Evolutionary conservation across 2,888 invertebrate genomes (phyloP), one percentile per base, ranked within the genome.

Genomic region (Dasysyrphus albostriatus): DNA sequence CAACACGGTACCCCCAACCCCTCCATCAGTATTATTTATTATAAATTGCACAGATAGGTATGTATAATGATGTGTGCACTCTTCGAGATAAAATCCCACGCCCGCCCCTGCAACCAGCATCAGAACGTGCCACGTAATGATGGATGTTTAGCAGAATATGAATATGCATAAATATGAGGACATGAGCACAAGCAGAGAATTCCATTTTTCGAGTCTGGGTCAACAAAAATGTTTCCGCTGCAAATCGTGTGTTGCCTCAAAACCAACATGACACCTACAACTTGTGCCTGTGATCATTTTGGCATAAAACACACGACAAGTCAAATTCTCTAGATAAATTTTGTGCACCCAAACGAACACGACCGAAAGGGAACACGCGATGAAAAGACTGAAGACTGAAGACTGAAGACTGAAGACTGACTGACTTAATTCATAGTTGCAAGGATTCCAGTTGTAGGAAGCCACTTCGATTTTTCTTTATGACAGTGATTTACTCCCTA

Each of bases 401-500:
- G 9, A 74, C 12, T 29, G 44, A 19, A 3, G 24, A 24, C 24
- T 24, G n/a, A n/a, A n/a, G n/a, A n/a, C 12, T 29, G 44, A 19
- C 24, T 61, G n/a, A 67, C 19, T 59, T 10, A 67, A n/a, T 73
- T 51, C 58, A 24, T 24, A 73, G 19, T 56, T 61, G 39, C 70
- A 58, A 51, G 56, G 65, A 65, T 49, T 65, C 34, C 44, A 44
- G 9, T 42, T 76, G 16, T 42, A 82, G 82, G 70, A 80, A 63
- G 61, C 75, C 79, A 75, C 70, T 83, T 72, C 63, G 65, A 69
- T 69, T 75, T 79, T 75, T 79, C 69, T 42, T 74, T 32, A 14
- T 72, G 84, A 75, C 80, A 80, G 65, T 76, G 84, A 84, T 80
- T 76, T 84, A 84, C 65, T 76, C 51, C 5, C 32, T 12, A 24